A percentile compares a stretch with the other conserved stretches of the same genome.
Evolutionary conservation across 2,113 vertebrate species (phyloP).

Genomic region (Thunnus maccoyii): DNA sequence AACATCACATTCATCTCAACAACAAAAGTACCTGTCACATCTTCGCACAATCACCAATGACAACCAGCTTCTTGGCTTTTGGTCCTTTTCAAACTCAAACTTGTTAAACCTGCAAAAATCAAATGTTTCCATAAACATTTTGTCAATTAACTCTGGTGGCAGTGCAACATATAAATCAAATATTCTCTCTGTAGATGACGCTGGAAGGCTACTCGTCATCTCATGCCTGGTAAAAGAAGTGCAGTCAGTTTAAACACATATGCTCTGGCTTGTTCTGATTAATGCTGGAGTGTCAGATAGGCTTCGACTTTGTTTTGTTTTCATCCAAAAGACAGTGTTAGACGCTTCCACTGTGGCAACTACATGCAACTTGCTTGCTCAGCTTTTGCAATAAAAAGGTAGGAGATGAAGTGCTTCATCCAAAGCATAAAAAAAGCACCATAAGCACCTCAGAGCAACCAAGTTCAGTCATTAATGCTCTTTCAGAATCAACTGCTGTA

Average conservation of each 20-base stretch:
- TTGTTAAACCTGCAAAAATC: background rate
- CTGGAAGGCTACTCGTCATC: slow-evolving; percentile 5
- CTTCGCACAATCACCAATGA: background rate
- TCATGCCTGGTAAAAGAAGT: slow-evolving; percentile 30
- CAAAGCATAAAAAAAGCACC: slow-evolving; percentile 35
- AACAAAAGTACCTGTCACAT: background rate
- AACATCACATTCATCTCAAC: slow-evolving; percentile 1
- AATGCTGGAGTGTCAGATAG: slow-evolving; percentile 56
- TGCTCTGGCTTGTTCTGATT: slow-evolving; percentile 17
- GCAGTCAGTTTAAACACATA: slow-evolving; percentile 8
- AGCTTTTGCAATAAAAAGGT: slow-evolving; percentile 36
- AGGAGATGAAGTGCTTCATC: background rate
- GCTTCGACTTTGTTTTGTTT: slow-evolving; percentile 30
- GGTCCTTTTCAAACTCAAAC: slow-evolving; percentile 46
- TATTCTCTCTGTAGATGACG: background rate
- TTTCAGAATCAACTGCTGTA: slow-evolving; percentile 3
- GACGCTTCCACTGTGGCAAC: background rate
- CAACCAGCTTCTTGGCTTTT: slow-evolving; percentile 27
- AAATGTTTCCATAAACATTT: slow-evolving; percentile 8
- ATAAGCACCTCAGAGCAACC: slow-evolving; percentile 32
- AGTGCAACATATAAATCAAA: background rate
- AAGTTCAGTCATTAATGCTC: background rate
- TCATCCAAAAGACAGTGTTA: background rate
- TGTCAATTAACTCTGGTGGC: background rate
- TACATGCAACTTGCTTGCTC: slow-evolving; percentile 6